Evolutionary conservation across 2,113 vertebrate species (phyloP), one percentile per base, ranked within the genome.

Genomic region (Sylvilagus bachmani): DNA sequence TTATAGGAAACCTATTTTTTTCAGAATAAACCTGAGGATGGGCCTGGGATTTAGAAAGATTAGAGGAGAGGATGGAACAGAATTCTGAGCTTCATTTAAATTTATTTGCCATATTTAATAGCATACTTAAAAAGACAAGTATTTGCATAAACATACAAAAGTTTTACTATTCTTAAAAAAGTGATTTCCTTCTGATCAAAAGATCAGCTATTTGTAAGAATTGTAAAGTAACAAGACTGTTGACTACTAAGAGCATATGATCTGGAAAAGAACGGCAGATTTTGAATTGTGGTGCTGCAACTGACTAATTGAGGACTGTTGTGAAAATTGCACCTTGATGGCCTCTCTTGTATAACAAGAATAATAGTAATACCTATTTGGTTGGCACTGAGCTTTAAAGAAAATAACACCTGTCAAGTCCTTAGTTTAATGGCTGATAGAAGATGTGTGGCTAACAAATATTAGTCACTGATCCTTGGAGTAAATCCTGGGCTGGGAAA

Each of bases 401-500:
- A 81, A 73, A 89, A 77, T 85, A 61, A 8, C n/a, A 21, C 4
- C 11, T 89, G 12, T 73, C 24, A 53, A 7, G 10, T 3, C 51
- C 27, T 85, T 38, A 71, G 6, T 67, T 89, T 11, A 80, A 33
- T 49, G 22, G 7, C 36, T 74, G 31, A 10, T 36, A n/a, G 22
- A 71, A 0, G 24, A 24, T 81, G 64, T 44, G 21, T 1, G 66
- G 6, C 49, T 86, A 67, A 31, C 29, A 49, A 71, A 71, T 73
- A 6, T 17, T 22, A n/a, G 49, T 36, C 36, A 74, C 12, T 62
- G 5, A 3, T 31, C 5, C 67, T 73, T 49, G 9, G 21, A 80
- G 19, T 7, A 53, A 77, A 93, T 17, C 3, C 2, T 27, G 16
- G 3, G 8, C 3, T 10, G 1, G 31, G 0, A 22, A 13, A 14